Evolutionary conservation across 92 coral and sea anemone genomes (phyloP).

Genomic region (Meandrina meandrites): DNA sequence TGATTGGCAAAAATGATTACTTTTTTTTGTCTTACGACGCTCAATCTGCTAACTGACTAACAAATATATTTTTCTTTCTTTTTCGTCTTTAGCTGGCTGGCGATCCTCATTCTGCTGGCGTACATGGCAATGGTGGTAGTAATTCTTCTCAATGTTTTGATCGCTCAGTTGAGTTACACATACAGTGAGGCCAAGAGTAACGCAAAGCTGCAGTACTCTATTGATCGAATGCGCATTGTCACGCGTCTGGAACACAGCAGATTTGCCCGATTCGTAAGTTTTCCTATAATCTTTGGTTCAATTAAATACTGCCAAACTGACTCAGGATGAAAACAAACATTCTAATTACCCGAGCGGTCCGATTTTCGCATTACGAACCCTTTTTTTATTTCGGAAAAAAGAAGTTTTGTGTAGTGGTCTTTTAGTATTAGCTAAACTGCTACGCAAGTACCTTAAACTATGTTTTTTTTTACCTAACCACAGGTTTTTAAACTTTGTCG

Average conservation of each 20-base stretch:
- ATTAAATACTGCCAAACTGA: neutral
- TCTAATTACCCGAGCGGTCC: no score
- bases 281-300: neutral
- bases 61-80: neutral
- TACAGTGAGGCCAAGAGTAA: slow-evolving; percentile 85
- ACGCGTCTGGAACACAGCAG: slow-evolving; percentile 81
- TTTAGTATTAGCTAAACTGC: no score
- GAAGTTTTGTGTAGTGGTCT: no score
- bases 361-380: no score
- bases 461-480: no score
- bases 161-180: slow-evolving; percentile 84
- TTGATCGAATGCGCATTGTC: slow-evolving; percentile 79
- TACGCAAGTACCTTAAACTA: no score
- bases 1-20: no score
- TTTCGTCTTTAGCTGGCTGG: slow-evolving; percentile 71
- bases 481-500: no score
- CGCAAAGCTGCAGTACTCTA: slow-evolving; percentile 85
- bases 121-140: slow-evolving; percentile 94
- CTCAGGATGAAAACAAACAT: no score
- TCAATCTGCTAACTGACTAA: neutral
- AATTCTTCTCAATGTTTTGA: slow-evolving; percentile 78
- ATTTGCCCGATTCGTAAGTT: slow-evolving; percentile 73
- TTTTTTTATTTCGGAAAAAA: no score
- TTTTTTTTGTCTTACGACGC: no score
- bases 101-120: slow-evolving; percentile 68